phyloP scores from a whole-genome alignment of 2,888 invertebrate genomes.

The Asteroscopus sphinx region DNA sequence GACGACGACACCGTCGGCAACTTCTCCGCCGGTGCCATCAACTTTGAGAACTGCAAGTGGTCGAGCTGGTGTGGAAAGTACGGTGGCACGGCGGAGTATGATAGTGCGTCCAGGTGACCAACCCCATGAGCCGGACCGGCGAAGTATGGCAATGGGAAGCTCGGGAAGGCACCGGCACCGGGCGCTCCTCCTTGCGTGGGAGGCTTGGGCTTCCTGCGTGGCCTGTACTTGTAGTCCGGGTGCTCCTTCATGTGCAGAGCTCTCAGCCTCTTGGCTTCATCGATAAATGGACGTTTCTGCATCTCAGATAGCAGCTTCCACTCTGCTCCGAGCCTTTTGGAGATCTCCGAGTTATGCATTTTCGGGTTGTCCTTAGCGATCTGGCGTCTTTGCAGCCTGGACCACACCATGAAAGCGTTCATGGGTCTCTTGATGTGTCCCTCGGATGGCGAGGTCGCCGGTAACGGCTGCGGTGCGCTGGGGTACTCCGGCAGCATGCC shows the following conservation, averaged over 20 bases:
- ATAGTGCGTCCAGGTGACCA: constrained; percentile 90
- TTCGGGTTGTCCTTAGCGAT: constrained; percentile 98
- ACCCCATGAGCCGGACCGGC: constrained; percentile 90
- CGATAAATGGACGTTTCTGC: constrained; percentile 98
- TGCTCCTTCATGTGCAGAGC: constrained; percentile 97
- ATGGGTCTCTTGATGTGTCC: constrained; percentile 98
- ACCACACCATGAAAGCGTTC: constrained; percentile 99
- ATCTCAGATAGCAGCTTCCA: constrained; percentile 97
- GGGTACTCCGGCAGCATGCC: constrained; percentile 86
- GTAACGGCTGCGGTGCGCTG: constrained; percentile 82
- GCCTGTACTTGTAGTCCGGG: constrained; percentile 97
- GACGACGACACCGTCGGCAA: constrained; percentile 84
- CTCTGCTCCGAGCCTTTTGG: constrained; percentile 97
- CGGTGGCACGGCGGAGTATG: constrained; percentile 92
- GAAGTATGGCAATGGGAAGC: constrained; percentile 91
- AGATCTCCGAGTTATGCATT: constrained; percentile 97
- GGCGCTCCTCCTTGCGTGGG: constrained; percentile 88
- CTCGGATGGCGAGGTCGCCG: constrained; percentile 88
- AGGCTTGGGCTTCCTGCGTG: constrained; percentile 95
- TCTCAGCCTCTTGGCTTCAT: constrained; percentile 97
- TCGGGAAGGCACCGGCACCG: constrained; percentile 90
- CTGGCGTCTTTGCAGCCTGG: constrained; percentile 96
- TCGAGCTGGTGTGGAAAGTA: constrained; percentile 95
- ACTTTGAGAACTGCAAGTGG: constrained; percentile 91
- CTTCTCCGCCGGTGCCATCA: constrained; percentile 87